Conservation (phyloP, 2,113 vertebrate species). For the Cryptoleucopteryx plumbea region DNA sequence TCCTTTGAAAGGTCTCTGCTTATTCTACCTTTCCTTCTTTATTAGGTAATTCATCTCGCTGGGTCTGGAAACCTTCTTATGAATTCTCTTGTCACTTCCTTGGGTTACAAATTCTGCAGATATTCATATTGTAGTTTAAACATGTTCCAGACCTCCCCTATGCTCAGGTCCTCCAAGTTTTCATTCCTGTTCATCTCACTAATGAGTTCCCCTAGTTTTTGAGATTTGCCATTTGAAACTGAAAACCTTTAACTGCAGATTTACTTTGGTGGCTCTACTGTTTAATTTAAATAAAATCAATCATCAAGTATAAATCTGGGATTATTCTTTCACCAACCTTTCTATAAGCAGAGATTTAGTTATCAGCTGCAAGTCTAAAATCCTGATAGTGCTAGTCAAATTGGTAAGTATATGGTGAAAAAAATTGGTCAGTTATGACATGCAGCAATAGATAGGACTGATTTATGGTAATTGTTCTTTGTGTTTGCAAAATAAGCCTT, state of each 20-base stretch:
- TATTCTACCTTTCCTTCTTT: constrained; percentile 30
- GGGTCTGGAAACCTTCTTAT: constrained; percentile 49
- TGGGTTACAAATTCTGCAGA: constrained; percentile 23
- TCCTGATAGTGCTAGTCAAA: background rate
- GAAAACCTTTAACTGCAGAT: constrained; percentile 30
- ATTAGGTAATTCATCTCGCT: constrained; percentile 35
- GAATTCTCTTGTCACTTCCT: constrained; percentile 45
- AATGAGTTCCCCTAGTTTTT: constrained; percentile 24
- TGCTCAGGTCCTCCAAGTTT: background rate
- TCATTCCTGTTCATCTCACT: constrained; percentile 8
- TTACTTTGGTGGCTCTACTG: background rate
- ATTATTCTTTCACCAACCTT: constrained; percentile 20
- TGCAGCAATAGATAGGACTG: background rate
- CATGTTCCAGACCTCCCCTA: constrained; percentile 41
- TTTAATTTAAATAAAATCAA: constrained; percentile 36
- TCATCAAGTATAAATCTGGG: constrained; percentile 14
- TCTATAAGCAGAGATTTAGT: background rate
- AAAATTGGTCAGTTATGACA: background rate
- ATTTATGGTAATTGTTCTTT: background rate
- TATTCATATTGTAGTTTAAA: constrained; percentile 18
- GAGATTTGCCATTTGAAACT: constrained; percentile 40
- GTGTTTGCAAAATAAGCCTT: background rate
- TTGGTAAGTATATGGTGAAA: background rate
- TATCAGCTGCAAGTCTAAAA: background rate
- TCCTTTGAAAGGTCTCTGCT: constrained; percentile 18